Evolutionary conservation across 2,797 vertebrate genomes (phyloP), one percentile per base, ranked within the genome.

Genomic region (Diplodus sargus): DNA sequence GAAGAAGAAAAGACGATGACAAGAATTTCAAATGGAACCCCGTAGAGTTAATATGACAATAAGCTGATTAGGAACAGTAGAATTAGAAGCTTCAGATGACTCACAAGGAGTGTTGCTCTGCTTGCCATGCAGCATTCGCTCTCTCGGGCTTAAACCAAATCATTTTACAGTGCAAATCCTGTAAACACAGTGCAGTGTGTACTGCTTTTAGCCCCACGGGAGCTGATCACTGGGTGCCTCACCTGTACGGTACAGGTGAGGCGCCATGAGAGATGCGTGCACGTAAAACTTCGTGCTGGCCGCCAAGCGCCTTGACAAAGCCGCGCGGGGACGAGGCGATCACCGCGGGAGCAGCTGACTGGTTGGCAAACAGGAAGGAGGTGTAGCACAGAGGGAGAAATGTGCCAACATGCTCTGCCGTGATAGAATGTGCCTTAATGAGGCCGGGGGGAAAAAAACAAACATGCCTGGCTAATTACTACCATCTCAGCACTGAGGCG

Each of bases 381-480:
- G 39, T 16, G 60, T 28, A 68, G 30, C 51, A 22, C 76, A 30
- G 58, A 66, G 81, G 73, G 53, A 70, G 67, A 58, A 56, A 64
- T 45, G 67, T 63, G 70, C 71, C 25, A 34, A 63, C 82, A 72
- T 47, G 84, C 86, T 76, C 22, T 22, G 52, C 23, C 5, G 16
- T 74, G 71, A 79, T 67, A 81, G 43, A 81, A 84, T 67, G 28
- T 18, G 54, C 64, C 70, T 78, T 85, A 89, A 89, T 90, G 74
- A 89, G 77, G 74, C 39, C 1, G 10, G 72, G 72, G 72, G 10
- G 57, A 77, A 74, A 85, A n/a, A n/a, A n/a, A n/a, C n/a, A 74
- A 77, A 66, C 81, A 42, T 10, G 58, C 43, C 43, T 0, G n/a
- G 73, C 49, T 87, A 75, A 88, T 90, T 80, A 78, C 66, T 70